These are phyloP conservation scores for Manduca sexta DNA, from an alignment of 1,140 invertebrate species.

Conservation along the genomic window DNA sequence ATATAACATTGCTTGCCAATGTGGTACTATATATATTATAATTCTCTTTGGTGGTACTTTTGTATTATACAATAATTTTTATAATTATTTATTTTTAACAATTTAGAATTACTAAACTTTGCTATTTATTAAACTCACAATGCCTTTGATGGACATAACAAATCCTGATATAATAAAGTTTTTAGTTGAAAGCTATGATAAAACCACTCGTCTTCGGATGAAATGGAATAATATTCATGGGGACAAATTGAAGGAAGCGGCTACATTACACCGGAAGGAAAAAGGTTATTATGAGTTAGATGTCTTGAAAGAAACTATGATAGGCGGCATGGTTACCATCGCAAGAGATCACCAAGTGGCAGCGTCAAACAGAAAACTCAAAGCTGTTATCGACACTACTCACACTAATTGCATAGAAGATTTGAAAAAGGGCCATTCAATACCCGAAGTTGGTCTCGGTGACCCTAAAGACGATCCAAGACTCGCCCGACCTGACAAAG, in stretches of 20 bases:
- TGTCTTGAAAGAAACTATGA: conserved; percentile 15
- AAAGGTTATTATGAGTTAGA: conserved; percentile 25
- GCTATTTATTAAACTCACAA: conserved; percentile 9
- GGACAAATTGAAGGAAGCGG: conserved; percentile 21
- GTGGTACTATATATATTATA: no score
- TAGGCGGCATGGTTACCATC: conserved; percentile 22
- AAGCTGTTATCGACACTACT: conserved; percentile 13
- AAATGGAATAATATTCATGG: conserved; percentile 27
- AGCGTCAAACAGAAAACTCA: conserved; percentile 14
- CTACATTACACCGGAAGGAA: conserved; percentile 18
- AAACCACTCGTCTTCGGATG: conserved; percentile 21
- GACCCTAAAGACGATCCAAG: conserved; percentile 27
- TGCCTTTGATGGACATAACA: conserved; percentile 31
- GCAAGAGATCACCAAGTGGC: conserved; percentile 19
- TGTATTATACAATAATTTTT: no score
- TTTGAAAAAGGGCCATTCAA: conserved; percentile 23
- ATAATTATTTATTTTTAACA: background rate
- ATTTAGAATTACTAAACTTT: conserved; percentile 1
- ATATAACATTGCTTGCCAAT: no score
- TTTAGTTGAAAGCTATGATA: conserved; percentile 30
- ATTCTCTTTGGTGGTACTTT: no score
- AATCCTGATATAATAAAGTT: conserved; percentile 32
- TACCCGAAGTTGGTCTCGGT: conserved; percentile 25
- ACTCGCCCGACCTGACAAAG: conserved; percentile 19
- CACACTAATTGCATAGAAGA: conserved; percentile 13